phyloP scores from a whole-genome alignment of 1,140 invertebrate genomes.

The Drosophila ananassae region DNA sequence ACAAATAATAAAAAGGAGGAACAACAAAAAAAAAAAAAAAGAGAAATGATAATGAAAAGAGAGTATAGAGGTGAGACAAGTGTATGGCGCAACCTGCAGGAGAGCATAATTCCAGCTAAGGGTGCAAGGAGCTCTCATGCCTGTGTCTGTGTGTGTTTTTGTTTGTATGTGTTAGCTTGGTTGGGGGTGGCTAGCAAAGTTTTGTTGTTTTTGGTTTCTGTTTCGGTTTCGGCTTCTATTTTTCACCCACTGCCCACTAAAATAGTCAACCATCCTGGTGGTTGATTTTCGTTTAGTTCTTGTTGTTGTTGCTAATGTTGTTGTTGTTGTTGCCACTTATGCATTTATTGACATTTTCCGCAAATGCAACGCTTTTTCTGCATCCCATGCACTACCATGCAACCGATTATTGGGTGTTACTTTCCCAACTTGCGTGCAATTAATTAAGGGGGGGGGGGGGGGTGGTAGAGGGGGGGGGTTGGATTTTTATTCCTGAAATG shows the following conservation, averaged over 20 bases:
- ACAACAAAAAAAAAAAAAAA: neutral
- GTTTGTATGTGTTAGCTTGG: slow-evolving; percentile 20
- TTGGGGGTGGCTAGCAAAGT: slow-evolving; percentile 53
- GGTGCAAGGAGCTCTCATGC: slow-evolving; percentile 10
- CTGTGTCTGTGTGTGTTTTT: slow-evolving; percentile 9
- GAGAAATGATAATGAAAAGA: slow-evolving; percentile 16
- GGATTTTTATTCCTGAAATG: slow-evolving; percentile 1
- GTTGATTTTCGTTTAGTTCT: slow-evolving; percentile 56
- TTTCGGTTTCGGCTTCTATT: slow-evolving; percentile 8
- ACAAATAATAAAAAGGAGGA: neutral
- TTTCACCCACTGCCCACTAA: slow-evolving; percentile 35
- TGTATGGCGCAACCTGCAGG: slow-evolving; percentile 61
- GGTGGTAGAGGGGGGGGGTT: neutral
- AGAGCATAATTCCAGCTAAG: slow-evolving; percentile 25
- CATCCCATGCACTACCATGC: neutral
- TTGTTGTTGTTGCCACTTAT: slow-evolving; percentile 55
- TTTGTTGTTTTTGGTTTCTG: slow-evolving; percentile 25
- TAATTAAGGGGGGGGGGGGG: slow-evolving; percentile 50
- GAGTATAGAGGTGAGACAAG: slow-evolving; percentile 44
- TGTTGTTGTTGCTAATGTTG: slow-evolving; percentile 53
- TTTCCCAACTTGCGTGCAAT: slow-evolving; percentile 65
- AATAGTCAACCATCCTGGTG: slow-evolving; percentile 59
- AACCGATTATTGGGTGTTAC: slow-evolving; percentile 35
- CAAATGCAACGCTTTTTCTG: neutral
- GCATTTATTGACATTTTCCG: slow-evolving; percentile 78